Conservation (phyloP, 2,888 invertebrate genomes). For the Bruchidius siliquastri region DNA sequence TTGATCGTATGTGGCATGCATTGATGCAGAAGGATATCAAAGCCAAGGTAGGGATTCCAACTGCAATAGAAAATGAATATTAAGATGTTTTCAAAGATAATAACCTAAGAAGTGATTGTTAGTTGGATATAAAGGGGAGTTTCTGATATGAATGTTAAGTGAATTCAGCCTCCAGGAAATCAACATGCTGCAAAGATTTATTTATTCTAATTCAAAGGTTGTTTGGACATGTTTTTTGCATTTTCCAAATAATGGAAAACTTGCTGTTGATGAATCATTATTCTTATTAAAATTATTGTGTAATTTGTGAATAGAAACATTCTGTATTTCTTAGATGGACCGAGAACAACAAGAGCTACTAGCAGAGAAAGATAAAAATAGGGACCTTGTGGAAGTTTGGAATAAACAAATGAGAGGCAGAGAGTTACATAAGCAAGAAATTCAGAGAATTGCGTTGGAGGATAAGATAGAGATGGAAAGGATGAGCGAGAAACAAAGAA, state of each 20-base stretch:
- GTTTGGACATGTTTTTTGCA: too few species aligned
- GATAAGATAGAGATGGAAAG: slow-evolving; percentile 36
- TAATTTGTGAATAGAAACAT: background rate
- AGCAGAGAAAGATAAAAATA: slow-evolving; percentile 43
- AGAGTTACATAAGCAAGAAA: slow-evolving; percentile 35
- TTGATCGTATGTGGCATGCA: slow-evolving; percentile 59
- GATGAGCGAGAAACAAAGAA: slow-evolving; percentile 31
- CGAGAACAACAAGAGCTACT: slow-evolving; percentile 53
- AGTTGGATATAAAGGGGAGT: too few species aligned
- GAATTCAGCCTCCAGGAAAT: too few species aligned
- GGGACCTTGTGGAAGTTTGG: slow-evolving; percentile 42
- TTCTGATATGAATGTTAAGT: too few species aligned
- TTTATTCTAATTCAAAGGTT: too few species aligned
- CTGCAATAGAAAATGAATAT: too few species aligned
- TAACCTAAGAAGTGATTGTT: too few species aligned
- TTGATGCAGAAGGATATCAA: slow-evolving; percentile 56
- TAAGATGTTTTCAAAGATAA: too few species aligned
- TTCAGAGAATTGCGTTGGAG: slow-evolving; percentile 30
- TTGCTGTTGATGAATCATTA: too few species aligned
- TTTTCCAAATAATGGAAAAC: too few species aligned
- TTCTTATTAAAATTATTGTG: too few species aligned
- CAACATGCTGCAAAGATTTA: too few species aligned
- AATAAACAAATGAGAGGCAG: slow-evolving; percentile 41
- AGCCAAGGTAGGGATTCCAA: slow-evolving; percentile 40
- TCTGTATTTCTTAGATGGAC: slow-evolving; percentile 43